Evolutionary conservation across 2,113 vertebrate genomes (phyloP), one percentile per base, ranked within the genome.

Genomic region (Erinaceus europaeus): DNA sequence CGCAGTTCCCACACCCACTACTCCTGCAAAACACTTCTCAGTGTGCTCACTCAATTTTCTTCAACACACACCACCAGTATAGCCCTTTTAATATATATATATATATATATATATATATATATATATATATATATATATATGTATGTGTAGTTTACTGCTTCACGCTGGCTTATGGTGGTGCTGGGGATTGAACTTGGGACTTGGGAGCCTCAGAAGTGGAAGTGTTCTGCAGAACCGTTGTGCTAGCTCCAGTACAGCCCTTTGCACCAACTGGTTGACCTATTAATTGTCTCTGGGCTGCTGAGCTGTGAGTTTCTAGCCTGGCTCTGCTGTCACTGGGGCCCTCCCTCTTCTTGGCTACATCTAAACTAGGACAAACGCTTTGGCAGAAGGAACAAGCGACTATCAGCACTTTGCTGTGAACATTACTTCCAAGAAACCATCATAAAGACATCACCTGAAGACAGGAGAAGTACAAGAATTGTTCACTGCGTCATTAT

Each of bases 401-500:
- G 44, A 20, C 48, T 15, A 68, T 29, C 38, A 38, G 68, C 14
- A 6, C 14, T 68, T 62, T 38, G 10, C 27, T 20, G 1, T 75
- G 40, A 81, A 25, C 3, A 38, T 61, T 67, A 27, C 21, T 53
- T 59, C 38, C 80, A 68, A 25, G 52, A 84, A 84, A 83, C 72
- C 38, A 83, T 17, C 29, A 78, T 65, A 82, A 68, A 78, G 75
- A 90, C 36, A 34, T 3, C 44, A 74, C 23, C 32, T 20, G 57
- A 83, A 73, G 65, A 27, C 71, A 85, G 29, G 29, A 90, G 85
- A 38, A 75, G 27, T n/a, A 57, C 9, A 64, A 78, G 69, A 77
- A 90, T 59, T 8, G 20, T 75, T 69, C 46, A 69, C 42, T 85
- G 29, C 52, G 36, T 17, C n/a, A 42, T 65, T 38, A 36, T 12